These are phyloP conservation scores for Picus viridis DNA, from an alignment of 2,797 vertebrate species.

Conservation along the genomic window DNA sequence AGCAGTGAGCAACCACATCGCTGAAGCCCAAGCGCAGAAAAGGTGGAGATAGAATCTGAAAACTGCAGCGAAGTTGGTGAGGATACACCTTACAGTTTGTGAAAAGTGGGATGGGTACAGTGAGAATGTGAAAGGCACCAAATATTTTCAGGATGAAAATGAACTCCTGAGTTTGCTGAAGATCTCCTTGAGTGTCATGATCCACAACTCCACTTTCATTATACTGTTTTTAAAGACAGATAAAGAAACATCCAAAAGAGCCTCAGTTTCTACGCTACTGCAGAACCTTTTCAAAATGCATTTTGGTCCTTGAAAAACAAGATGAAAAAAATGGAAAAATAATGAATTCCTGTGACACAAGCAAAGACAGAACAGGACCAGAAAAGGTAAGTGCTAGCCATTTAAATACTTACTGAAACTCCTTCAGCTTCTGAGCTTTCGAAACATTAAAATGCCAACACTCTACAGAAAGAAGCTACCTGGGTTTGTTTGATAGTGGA, in stretches of 20 bases:
- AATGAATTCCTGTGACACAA: not conserved
- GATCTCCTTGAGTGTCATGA: not conserved
- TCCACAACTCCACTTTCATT: not conserved
- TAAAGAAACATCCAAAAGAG: not conserved
- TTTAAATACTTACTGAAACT: constrained; percentile 11
- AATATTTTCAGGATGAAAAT: not conserved
- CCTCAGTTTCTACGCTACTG: not conserved
- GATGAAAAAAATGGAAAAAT: not conserved
- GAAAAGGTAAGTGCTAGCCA: not conserved
- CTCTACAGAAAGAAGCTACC: constrained; percentile 1
- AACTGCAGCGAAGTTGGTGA: not conserved
- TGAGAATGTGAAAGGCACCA: not conserved
- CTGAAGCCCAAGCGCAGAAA: not conserved
- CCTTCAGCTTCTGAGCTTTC: constrained; percentile 9
- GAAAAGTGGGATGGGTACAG: not conserved
- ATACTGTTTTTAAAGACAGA: not conserved
- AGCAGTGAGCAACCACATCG: not conserved
- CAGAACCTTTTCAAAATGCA: not conserved
- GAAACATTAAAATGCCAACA: not conserved
- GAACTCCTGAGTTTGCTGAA: not conserved
- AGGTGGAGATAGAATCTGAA: not conserved
- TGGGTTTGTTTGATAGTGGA: not conserved
- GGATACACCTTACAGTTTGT: not conserved
- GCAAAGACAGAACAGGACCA: not conserved
- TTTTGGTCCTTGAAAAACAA: not conserved